Evolutionary conservation across 2,888 invertebrate species (phyloP), one percentile per base, ranked within the genome.

Genomic region (Acrobeloides nanus): DNA sequence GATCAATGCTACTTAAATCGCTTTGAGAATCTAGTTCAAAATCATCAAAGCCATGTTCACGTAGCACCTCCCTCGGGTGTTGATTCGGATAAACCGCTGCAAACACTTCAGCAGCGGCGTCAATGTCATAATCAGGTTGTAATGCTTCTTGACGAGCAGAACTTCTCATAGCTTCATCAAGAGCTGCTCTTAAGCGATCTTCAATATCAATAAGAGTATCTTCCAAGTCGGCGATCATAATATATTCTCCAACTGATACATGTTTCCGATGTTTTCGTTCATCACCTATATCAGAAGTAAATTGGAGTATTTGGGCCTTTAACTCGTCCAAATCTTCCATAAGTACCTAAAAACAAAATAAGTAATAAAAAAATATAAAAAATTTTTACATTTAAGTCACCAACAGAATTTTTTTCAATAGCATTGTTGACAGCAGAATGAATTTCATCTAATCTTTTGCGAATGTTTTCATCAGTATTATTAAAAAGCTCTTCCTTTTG

Each of bases 91-190:
- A 70, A 21, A 64, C 55, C 18, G 62, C 61, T 12, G 70, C 66
- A 18, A 70, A 54, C 25, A 70, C 53, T 45, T 68, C 62, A n/a
- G 71, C 66, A 10, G 71, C 65, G 34, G 68, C 66, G 46, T 65
- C 64, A 31, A 64, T 53, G 48, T 71, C 63, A 46, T 66, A 60
- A 20, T 55, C 25, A 39, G 33, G 55, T 41, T 53, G 18, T 7
- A 34, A 23, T n/a, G 17, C 21, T 15, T 2, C 43, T 21, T 21
- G 29, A n/a, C 21, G 15, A n/a, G 43, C 20, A 20, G 43, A 43
- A 20, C 34, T 33, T 12, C 31, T 25, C 38, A 21, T 23, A 21
- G 38, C 15, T 41, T 42, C 42, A 18, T 24, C 25, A 20, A 42
- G 21, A 20, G 45, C 50, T 1, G 33, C 45, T 4, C n/a, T 21